Percentiles rank a stretch among this genome's conserved stretches.
Conservation (phyloP, 2,113 vertebrate species). For the Amia ocellicauda region DNA sequence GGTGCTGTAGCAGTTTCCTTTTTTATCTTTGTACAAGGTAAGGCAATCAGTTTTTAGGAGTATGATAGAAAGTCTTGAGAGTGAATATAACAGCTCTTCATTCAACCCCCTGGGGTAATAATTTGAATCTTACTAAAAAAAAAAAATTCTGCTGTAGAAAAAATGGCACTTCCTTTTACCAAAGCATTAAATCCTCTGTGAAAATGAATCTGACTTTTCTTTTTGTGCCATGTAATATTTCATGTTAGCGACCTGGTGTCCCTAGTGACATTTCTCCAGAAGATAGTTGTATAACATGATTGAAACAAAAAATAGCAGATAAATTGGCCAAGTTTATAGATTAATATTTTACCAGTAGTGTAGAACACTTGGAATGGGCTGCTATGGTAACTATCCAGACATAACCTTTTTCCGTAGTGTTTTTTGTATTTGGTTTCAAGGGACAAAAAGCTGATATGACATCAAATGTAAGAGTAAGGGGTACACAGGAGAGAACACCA, state of each 20-base stretch:
- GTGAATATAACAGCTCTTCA: conserved; percentile 40
- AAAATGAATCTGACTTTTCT: conserved; percentile 20
- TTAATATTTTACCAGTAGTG: background rate
- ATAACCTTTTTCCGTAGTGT: background rate
- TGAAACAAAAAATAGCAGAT: background rate
- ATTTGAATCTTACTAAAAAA: too few species aligned
- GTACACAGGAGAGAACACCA: too few species aligned
- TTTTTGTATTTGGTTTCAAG: background rate
- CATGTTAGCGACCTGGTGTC: background rate
- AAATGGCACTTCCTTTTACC: conserved; percentile 30
- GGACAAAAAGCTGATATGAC: background rate
- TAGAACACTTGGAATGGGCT: background rate
- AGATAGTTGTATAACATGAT: conserved; percentile 3
- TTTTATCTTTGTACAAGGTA: too few species aligned
- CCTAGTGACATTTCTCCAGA: conserved; percentile 20
- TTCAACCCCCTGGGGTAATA: conserved; percentile 48
- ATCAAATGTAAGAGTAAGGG: background rate
- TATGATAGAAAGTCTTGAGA: conserved; percentile 54
- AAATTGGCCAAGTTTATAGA: conserved; percentile 1
- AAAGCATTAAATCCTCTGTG: conserved; percentile 38
- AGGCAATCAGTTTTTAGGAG: conserved; percentile 40
- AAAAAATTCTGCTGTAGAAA: too few species aligned
- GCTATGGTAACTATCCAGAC: background rate
- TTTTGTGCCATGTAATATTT: conserved; percentile 26
- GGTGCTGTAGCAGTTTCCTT: background rate